A percentile compares a stretch with the other conserved stretches of the same genome.
Evolutionary conservation across 2,113 vertebrate genomes (phyloP).

Genomic region (Halcyon malimbica): DNA sequence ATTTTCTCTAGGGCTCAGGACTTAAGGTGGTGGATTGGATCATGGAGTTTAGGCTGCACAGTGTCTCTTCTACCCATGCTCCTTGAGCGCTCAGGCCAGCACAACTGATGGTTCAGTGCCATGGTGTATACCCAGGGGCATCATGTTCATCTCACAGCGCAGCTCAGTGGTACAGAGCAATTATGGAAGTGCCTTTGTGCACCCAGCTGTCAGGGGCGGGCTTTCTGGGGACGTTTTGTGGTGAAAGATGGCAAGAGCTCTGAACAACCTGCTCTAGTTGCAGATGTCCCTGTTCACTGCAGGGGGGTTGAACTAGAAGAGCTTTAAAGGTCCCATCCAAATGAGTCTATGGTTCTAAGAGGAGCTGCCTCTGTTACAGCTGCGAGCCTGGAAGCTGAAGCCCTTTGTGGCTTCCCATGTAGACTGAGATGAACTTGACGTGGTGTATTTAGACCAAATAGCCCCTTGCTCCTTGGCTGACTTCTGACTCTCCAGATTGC

Average conservation of each 20-base stretch:
- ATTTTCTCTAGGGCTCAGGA: not conserved
- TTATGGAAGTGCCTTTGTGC: not conserved
- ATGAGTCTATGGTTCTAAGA: not conserved
- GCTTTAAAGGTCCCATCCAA: not conserved
- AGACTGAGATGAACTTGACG: not conserved
- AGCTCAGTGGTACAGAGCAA: not conserved
- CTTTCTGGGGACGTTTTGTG: not conserved
- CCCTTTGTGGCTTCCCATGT: not conserved
- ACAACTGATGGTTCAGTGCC: not conserved
- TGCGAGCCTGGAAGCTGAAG: not conserved
- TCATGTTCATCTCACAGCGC: not conserved
- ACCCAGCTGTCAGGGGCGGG: fast-evolving
- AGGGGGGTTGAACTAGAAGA: too few species aligned
- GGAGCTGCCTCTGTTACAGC: not conserved
- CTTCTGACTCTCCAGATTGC: not conserved
- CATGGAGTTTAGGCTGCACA: fast-evolving
- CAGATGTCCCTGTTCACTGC: not conserved
- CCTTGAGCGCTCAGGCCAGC: not conserved
- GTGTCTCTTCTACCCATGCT: not conserved
- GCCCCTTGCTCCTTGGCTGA: not conserved
- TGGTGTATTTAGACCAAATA: not conserved
- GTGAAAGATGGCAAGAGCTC: not conserved
- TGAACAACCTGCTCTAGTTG: not conserved
- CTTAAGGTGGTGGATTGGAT: not conserved
- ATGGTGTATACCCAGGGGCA: not conserved